Evolutionary conservation across 2,888 invertebrate species (phyloP).

Genomic region (Notodonta dromedarius): DNA sequence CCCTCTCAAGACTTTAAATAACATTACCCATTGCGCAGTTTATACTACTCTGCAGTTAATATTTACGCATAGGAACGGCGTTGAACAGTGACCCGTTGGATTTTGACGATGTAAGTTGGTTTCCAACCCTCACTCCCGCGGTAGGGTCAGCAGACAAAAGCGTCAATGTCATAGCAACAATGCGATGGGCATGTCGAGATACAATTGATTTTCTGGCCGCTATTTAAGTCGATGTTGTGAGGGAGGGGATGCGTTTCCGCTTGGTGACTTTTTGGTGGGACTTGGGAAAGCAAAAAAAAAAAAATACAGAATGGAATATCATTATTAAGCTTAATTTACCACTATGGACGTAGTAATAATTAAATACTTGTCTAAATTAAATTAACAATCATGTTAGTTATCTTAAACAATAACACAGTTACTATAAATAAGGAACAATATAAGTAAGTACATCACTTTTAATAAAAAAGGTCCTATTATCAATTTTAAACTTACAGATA

Average conservation of each 20-base stretch:
- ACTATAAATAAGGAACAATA: too few relatives aligned
- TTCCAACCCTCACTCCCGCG: conserved; percentile 47
- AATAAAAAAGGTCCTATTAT: too few relatives aligned
- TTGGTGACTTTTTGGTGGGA: conserved; percentile 12
- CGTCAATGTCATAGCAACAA: conserved; percentile 60
- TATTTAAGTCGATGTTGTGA: conserved; percentile 52
- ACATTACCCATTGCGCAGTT: conserved; percentile 32
- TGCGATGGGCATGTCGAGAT: conserved; percentile 61
- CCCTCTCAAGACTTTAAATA: conserved; percentile 15
- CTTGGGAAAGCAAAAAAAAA: background rate
- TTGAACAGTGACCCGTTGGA: conserved; percentile 31
- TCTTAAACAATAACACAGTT: too few relatives aligned
- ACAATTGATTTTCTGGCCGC: conserved; percentile 66
- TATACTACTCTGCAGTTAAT: background rate
- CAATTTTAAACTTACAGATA: too few relatives aligned
- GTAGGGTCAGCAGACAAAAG: conserved; percentile 60
- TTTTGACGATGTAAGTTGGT: conserved; percentile 10
- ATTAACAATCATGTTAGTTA: too few relatives aligned
- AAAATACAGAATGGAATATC: background rate
- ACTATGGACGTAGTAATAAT: too few relatives aligned
- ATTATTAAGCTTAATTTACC: too few relatives aligned
- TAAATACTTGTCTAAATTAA: too few relatives aligned
- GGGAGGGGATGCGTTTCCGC: conserved; percentile 43
- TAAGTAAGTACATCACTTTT: too few relatives aligned
- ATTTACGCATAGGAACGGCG: conserved; percentile 22